Base-by-base conservation (phyloP, 1,140 invertebrate genomes). In the Pogonognathellus flavescens region DNA sequence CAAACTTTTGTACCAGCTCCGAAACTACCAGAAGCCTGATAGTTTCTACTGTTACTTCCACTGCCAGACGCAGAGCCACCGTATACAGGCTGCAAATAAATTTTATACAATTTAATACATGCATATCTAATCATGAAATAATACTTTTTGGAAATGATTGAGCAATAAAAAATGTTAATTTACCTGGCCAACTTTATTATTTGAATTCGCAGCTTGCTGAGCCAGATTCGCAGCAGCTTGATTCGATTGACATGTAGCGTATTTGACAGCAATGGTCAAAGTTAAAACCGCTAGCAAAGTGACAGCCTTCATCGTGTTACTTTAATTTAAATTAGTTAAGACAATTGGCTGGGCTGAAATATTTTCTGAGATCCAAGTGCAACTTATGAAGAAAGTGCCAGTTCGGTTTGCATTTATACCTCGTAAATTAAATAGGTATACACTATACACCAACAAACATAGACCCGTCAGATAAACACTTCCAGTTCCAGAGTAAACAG, bases 1-100 rank as follows among this genome's bases (percentile, higher is more conserved):
- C 85, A 86, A 5, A 83, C 85, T 76, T 86, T 86, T 1, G 83
- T 80, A 10, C 83, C 83, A 41, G 49, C 66, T 14, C 76, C 72
- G 16, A 50, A 1, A 59, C 60, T 85, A 0, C 60, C 66, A 14
- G 52, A 49, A 49, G 72, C 83, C 10, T 80, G 55, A 55, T 25
- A 66, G 25, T 66, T 66, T 66, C 13, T 9, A 2, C 62, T 9
- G 11, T 66, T 66, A 14, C 25, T 66, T 14, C 22, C 62, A 14
- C 62, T 13, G 5, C 62, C 62, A 13, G 62, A 11, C 14, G 10
- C 62, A 66, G 62, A 66, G 25, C 22, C 22, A 6, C 5, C 62
- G 25, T 25, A 66, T 14, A 16, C 11, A 0, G 62, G 62, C 62
- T 66, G 18, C 5, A 59, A 6, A n/a, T n/a, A n/a, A n/a, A n/a